phyloP scores from a whole-genome alignment of 2,797 vertebrate genomes.

The Nannoperca obscura region DNA sequence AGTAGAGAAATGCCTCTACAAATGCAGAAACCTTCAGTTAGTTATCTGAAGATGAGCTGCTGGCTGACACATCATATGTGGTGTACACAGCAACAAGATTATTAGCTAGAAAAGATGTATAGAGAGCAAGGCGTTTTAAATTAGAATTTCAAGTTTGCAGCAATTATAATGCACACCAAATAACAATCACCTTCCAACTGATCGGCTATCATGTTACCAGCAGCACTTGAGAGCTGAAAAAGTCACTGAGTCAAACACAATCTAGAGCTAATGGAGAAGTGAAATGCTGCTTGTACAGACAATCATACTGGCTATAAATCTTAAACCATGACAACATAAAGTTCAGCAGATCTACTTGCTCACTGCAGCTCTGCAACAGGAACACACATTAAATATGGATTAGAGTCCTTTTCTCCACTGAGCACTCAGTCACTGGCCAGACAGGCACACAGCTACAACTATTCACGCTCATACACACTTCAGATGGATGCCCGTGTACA shows the following conservation, averaged over 20 bases:
- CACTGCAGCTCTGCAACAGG: slow-evolving; percentile 61
- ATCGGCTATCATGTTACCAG: not conserved
- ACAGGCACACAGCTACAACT: slow-evolving; percentile 4
- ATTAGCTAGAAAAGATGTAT: not conserved
- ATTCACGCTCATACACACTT: slow-evolving; percentile 21
- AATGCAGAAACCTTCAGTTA: not conserved
- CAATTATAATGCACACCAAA: not conserved
- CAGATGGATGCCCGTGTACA: slow-evolving; percentile 3
- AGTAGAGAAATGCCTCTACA: not conserved
- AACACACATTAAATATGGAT: slow-evolving; percentile 81
- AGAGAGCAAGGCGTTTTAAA: not conserved
- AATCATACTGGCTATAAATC: slow-evolving; percentile 22
- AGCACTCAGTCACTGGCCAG: slow-evolving; percentile 22
- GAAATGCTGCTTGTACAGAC: not conserved
- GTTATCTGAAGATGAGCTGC: slow-evolving; percentile 4
- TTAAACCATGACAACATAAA: slow-evolving; percentile 47
- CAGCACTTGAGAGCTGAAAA: not conserved
- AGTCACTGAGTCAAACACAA: slow-evolving; percentile 4
- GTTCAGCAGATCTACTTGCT: slow-evolving; percentile 41
- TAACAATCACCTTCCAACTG: not conserved
- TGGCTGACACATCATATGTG: not conserved
- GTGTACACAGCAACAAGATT: not conserved
- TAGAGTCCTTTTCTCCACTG: slow-evolving; percentile 38
- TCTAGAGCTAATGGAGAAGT: not conserved
- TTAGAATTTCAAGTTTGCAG: not conserved